Conservation (phyloP, 1,140 invertebrate genomes). For the Sarcophaga peregrina region DNA sequence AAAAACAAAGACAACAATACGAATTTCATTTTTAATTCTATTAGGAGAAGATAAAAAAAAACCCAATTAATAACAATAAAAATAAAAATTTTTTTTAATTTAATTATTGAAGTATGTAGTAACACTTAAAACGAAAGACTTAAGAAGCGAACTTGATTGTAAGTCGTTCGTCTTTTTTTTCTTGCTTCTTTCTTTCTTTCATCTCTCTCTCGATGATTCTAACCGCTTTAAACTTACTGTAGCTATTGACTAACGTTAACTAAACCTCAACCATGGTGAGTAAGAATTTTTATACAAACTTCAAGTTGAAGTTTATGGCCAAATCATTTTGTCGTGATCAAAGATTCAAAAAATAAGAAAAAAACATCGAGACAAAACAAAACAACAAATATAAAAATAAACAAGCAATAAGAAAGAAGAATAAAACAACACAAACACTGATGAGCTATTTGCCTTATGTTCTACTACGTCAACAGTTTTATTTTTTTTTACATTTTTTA, state of each 20-base stretch:
- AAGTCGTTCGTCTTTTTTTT: not conserved
- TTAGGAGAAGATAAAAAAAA: constrained; percentile 26
- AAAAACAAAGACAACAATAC: constrained; percentile 36
- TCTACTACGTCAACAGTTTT: not conserved
- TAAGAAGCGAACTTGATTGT: constrained; percentile 42
- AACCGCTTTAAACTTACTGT: constrained; percentile 28
- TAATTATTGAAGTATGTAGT: not conserved
- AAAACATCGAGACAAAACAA: not conserved
- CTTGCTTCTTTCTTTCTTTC: not conserved
- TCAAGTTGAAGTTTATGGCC: constrained; percentile 33
- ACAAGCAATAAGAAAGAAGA: not conserved
- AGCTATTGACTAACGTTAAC: constrained; percentile 9
- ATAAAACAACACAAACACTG: constrained; percentile 4
- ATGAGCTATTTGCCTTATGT: not conserved
- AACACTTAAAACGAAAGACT: constrained; percentile 42
- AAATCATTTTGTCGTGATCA: not conserved
- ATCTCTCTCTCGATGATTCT: not conserved
- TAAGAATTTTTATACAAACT: constrained; percentile 36
- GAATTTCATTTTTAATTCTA: constrained; percentile 46
- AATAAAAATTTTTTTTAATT: constrained; percentile 17
- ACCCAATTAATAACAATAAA: not conserved
- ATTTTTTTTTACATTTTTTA: not conserved
- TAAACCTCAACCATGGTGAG: constrained; percentile 32
- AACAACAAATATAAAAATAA: constrained; percentile 25
- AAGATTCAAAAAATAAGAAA: not conserved